Evolutionary conservation across 2,888 invertebrate genomes (phyloP), one percentile per base, ranked within the genome.

Genomic region (Cremastobaeus sp.): DNA sequence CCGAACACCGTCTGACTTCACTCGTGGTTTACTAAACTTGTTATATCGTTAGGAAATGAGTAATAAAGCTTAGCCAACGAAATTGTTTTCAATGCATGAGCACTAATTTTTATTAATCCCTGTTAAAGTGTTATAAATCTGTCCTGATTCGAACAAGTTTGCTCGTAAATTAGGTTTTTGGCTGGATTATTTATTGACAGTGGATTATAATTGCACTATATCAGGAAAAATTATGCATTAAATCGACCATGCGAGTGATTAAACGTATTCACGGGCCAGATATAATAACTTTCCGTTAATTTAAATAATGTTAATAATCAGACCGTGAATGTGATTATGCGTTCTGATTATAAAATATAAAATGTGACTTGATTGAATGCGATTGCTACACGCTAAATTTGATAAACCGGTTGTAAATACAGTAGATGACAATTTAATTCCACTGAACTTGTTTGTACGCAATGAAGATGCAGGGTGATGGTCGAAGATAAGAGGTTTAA

Each of bases 341-440:
- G 14, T 9, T 41, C 15, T 35, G 48, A 60, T 60, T 20, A 48
- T 43, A 41, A 41, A 37, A 41, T 50, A 41, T 62, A 50, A 62
- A 59, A 59, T 21, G 21, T 5, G 5, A 14, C 12, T 43, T 20
- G 43, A 52, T 43, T 43, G 35, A 54, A 35, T 43, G 6, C n/a
- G 9, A 55, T 43, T 21, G 21, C 9, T 14, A 9, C 20, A 14
- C 14, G 39, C 8, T 47, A 17, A 43, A 57, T 28, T 21, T 60
- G 45, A 52, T 54, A 54, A 60, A 54, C 21, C 48, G 30, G 66
- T 55, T 60, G 48, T 66, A 66, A 72, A 55, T 55, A 66, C 37
- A 39, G 54, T 34, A 52, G 52, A 60, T 60, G 72, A 72, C 72
- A 72, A 72, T 66, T 72, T 66, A 66, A 65, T 60, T 66, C 35